Evolutionary conservation across 2,888 invertebrate species (phyloP).

Genomic region (Mactromeris polynyma): DNA sequence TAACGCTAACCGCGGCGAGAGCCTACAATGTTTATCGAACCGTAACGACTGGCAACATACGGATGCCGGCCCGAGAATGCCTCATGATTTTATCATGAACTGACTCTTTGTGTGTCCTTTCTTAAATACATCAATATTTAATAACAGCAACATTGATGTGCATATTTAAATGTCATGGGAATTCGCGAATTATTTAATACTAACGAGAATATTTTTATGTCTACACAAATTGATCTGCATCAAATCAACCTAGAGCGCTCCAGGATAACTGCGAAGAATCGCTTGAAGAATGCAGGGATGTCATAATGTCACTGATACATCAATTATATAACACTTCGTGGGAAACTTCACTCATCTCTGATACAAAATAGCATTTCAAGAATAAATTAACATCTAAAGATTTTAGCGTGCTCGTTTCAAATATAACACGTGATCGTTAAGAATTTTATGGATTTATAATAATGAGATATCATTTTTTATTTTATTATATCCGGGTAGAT

Average conservation of each 20-base stretch:
- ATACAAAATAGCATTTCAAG: not conserved
- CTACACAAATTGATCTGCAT: not conserved
- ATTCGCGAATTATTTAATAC: slow-evolving; percentile 24
- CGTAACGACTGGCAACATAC: slow-evolving; percentile 36
- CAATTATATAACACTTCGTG: not conserved
- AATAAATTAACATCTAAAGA: slow-evolving; percentile 4
- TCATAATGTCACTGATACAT: not conserved
- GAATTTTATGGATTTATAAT: not conserved
- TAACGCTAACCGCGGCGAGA: not conserved
- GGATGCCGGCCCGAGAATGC: slow-evolving; percentile 34
- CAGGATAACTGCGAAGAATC: not conserved
- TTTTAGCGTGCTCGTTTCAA: not conserved
- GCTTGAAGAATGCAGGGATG: not conserved
- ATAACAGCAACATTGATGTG: slow-evolving; percentile 32
- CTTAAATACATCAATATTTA: slow-evolving; percentile 41
- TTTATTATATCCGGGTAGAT: not conserved
- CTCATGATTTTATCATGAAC: slow-evolving; percentile 52
- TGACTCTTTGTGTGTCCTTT: slow-evolving; percentile 18
- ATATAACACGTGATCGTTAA: not conserved
- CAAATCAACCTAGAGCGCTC: not conserved
- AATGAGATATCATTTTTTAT: not conserved
- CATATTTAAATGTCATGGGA: slow-evolving; percentile 41
- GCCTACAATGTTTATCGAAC: not conserved
- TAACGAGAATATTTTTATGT: not conserved
- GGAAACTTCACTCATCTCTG: not conserved